Conservation (phyloP, 2,888 invertebrate genomes). For the Dolichopus griseipennis region DNA sequence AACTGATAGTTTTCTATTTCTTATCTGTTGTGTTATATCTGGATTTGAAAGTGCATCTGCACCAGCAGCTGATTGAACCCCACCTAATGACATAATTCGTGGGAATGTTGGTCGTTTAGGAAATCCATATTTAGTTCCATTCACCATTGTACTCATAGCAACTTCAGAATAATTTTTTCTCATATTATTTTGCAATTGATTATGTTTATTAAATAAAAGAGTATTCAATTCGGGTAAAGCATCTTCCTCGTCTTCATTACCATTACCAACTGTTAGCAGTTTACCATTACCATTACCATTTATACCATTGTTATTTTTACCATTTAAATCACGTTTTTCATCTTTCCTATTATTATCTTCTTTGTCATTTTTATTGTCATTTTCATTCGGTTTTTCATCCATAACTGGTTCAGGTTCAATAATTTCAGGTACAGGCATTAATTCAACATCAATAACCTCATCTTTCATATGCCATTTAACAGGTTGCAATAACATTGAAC, state of each 20-base stretch:
- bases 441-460: slow-evolving; percentile 38
- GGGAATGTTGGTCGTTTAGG: slow-evolving; percentile 42
- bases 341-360: slow-evolving; percentile 63
- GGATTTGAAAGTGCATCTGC: slow-evolving; percentile 39
- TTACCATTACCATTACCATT: not conserved
- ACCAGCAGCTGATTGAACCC: slow-evolving; percentile 34
- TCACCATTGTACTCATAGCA: slow-evolving; percentile 38
- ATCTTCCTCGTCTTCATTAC: slow-evolving; percentile 48
- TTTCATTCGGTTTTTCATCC: not conserved
- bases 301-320: not conserved
- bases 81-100: slow-evolving; percentile 41
- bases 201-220: slow-evolving; percentile 37
- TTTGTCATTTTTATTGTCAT: slow-evolving; percentile 19
- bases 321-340: slow-evolving; percentile 27
- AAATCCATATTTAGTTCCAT: slow-evolving; percentile 32
- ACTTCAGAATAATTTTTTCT: slow-evolving; percentile 42
- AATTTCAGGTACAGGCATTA: slow-evolving; percentile 47
- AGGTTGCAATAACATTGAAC: slow-evolving; percentile 60
- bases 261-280: slow-evolving; percentile 16
- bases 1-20: slow-evolving; percentile 56
- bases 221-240: slow-evolving; percentile 42
- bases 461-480: slow-evolving; percentile 60
- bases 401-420: slow-evolving; percentile 31
- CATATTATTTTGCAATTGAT: slow-evolving; percentile 31
- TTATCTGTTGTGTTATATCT: slow-evolving; percentile 47